Percentiles rank a stretch among this genome's conserved stretches.
Evolutionary conservation across 2,797 vertebrate genomes (phyloP).

Genomic region (Cetoscarus ocellatus): DNA sequence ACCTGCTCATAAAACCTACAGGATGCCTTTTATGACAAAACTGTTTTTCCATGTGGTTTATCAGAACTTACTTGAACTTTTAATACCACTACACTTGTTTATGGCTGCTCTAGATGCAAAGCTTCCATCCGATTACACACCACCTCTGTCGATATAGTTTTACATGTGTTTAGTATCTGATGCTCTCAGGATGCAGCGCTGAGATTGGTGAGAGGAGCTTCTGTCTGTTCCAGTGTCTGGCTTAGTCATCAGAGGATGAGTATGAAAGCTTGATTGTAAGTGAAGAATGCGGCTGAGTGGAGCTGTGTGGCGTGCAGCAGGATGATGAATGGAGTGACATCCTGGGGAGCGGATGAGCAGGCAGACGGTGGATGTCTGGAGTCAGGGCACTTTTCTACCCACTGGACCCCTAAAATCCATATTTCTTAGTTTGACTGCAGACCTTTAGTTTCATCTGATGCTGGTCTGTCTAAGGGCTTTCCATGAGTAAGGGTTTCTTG

Average conservation of each 20-base stretch:
- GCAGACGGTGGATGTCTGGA: conserved; percentile 66
- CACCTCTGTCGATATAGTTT: conserved; percentile 26
- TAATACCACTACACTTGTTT: conserved; percentile 12
- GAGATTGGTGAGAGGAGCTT: conserved; percentile 56
- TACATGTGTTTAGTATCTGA: conserved; percentile 24
- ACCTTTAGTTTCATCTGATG: conserved; percentile 11
- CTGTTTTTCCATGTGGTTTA: conserved; percentile 3
- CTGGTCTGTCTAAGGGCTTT: background rate
- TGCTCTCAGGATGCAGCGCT: conserved; percentile 31
- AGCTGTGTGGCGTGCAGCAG: conserved; percentile 54
- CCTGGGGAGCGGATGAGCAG: conserved; percentile 67
- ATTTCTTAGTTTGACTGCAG: conserved; percentile 4
- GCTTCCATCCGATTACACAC: conserved; percentile 13
- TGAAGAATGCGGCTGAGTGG: conserved; percentile 66
- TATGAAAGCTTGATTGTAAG: conserved; percentile 81
- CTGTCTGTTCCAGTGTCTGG: conserved; percentile 74
- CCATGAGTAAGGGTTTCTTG: background rate
- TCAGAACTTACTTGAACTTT: conserved; percentile 4
- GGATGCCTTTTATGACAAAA: background rate
- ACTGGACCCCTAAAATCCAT: conserved; percentile 36
- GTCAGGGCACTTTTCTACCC: conserved; percentile 52
- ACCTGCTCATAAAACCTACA: background rate
- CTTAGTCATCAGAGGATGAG: conserved; percentile 75
- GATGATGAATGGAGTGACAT: conserved; percentile 82
- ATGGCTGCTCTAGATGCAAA: conserved; percentile 14